These are phyloP conservation scores for Hirtodrosophila alboralis DNA, from an alignment of 2,888 invertebrate genomes.

Conservation along the genomic window DNA sequence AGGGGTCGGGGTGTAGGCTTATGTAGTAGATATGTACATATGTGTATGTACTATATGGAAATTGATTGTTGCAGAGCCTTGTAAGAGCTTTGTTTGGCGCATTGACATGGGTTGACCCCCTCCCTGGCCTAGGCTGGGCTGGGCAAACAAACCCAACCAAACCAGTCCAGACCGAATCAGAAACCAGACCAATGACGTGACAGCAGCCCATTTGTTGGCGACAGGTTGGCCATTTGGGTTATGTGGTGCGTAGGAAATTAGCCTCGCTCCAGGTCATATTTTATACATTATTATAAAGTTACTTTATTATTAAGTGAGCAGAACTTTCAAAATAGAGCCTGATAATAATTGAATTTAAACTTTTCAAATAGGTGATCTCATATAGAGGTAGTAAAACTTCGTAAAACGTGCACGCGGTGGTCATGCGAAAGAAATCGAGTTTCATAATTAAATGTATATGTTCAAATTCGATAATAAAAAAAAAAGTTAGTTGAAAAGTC, in stretches of 20 bases:
- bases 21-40: conserved; percentile 9
- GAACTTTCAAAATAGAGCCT: background rate
- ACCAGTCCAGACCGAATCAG: conserved; percentile 11
- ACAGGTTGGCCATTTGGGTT: conserved; percentile 73
- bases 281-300: conserved; percentile 49
- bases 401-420: no score
- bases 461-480: no score
- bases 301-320: conserved; percentile 14
- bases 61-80: conserved; percentile 64
- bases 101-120: conserved; percentile 53
- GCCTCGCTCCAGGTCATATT: conserved; percentile 41
- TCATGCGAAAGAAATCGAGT: no score
- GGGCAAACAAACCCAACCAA: conserved; percentile 37
- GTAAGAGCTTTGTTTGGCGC: conserved; percentile 28
- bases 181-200: conserved; percentile 58
- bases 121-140: conserved; percentile 17
- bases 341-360: conserved; percentile 30
- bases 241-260: conserved; percentile 70
- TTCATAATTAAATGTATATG: no score
- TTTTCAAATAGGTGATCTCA: conserved; percentile 27
- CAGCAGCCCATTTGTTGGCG: conserved; percentile 72
- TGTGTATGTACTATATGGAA: conserved; percentile 54
- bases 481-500: no score
- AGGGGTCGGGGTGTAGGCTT: conserved; percentile 1
- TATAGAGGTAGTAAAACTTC: no score